Conservation (phyloP, 1,140 invertebrate genomes). For the Papilio aristodemus region DNA sequence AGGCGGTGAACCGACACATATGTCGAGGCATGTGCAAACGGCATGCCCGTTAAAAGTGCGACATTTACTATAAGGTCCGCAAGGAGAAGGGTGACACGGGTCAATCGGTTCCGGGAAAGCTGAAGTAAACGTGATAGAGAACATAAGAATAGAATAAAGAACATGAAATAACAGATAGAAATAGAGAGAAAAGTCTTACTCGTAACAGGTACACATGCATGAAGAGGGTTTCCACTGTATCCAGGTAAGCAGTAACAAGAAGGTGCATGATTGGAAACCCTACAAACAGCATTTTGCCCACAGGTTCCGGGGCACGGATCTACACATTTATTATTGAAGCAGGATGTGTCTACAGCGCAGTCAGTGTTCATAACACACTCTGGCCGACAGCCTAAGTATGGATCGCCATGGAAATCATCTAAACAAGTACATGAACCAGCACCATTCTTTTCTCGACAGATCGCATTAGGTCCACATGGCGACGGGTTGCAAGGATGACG, state of each 20-base stretch:
- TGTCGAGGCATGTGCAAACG: conserved; percentile 89
- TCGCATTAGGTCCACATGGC: conserved; percentile 89
- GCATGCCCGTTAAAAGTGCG: conserved; percentile 86
- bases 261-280: conserved; percentile 90
- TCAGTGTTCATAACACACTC: conserved; percentile 92
- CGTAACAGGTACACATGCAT: conserved; percentile 84
- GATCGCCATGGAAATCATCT: conserved; percentile 90
- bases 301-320: conserved; percentile 90
- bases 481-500: conserved; percentile 89
- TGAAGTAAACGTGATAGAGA: conserved; percentile 69
- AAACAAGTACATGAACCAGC: conserved; percentile 90
- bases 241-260: conserved; percentile 88
- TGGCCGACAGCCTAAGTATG: conserved; percentile 89
- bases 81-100: conserved; percentile 90
- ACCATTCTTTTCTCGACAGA: conserved; percentile 89
- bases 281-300: conserved; percentile 90
- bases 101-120: conserved; percentile 81
- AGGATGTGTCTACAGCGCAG: conserved; percentile 87
- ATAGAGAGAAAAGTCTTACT: conserved; percentile 81
- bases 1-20: conserved; percentile 89
- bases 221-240: conserved; percentile 88
- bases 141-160: conserved; percentile 55
- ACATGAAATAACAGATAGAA: conserved; percentile 60
- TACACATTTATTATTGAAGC: conserved; percentile 90
- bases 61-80: conserved; percentile 90